These are phyloP conservation scores for Tetropium fuscum DNA, from an alignment of 2,888 invertebrate species.

Conservation along the genomic window DNA sequence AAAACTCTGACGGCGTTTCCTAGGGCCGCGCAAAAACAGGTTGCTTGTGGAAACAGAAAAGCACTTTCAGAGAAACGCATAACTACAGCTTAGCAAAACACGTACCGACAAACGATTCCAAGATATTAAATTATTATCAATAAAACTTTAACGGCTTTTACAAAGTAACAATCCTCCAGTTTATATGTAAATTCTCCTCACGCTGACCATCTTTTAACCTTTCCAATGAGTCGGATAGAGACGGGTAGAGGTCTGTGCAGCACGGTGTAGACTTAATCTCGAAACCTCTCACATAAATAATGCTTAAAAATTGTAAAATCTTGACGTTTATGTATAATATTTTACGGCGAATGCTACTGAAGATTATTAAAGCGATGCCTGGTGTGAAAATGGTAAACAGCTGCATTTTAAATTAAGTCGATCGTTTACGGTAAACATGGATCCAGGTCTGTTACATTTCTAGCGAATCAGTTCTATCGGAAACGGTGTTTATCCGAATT, in stretches of 20 bases:
- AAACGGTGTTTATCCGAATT: too few relatives aligned
- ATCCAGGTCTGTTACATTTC: too few relatives aligned
- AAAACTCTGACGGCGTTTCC: too few relatives aligned
- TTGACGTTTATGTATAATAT: slow-evolving; percentile 30
- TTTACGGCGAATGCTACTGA: slow-evolving; percentile 29
- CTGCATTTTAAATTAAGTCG: slow-evolving; percentile 25
- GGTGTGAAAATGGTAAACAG: slow-evolving; percentile 19
- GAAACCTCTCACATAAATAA: slow-evolving; percentile 22
- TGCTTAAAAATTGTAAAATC: slow-evolving; percentile 25
- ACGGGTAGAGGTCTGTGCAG: slow-evolving; percentile 7
- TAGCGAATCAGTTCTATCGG: too few relatives aligned
- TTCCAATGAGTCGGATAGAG: slow-evolving; percentile 6
- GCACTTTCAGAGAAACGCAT: slow-evolving; percentile 10
- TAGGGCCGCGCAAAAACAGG: slow-evolving; percentile 7
- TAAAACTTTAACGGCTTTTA: slow-evolving; percentile 25
- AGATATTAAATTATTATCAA: slow-evolving; percentile 25
- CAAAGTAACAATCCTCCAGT: slow-evolving; percentile 23
- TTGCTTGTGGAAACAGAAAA: slow-evolving; percentile 7
- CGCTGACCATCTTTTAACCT: slow-evolving; percentile 1
- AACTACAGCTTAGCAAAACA: slow-evolving; percentile 9
- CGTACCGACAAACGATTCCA: slow-evolving; percentile 19
- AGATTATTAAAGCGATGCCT: slow-evolving; percentile 24
- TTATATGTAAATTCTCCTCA: slow-evolving; percentile 18
- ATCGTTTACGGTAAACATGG: slow-evolving; percentile 15
- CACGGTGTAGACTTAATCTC: slow-evolving; percentile 15